Base-by-base conservation (phyloP, 2,888 invertebrate genomes). In the Heliconius hortense region DNA sequence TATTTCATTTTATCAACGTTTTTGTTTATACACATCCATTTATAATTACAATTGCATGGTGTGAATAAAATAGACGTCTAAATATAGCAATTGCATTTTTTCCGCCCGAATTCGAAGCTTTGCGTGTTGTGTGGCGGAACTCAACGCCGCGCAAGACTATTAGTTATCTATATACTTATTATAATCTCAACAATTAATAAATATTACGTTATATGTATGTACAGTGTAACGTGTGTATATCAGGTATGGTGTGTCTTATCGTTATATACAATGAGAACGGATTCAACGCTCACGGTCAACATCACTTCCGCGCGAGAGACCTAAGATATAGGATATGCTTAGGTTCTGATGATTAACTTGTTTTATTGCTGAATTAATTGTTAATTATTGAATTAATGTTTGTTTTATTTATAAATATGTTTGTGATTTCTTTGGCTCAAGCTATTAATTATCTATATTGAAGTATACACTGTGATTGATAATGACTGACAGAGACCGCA, bases 261-360 rank as follows among this genome's bases (percentile, higher is more conserved):
- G 59, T 59, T n/a, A 18, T 69, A 4, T 15, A 75, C 78, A 80
- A 75, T 81, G 82, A 76, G 62, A 63, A 80, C 77, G 39, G 66
- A 68, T 35, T 28, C 72, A 75, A 56, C 74, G 78, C 77, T 79
- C 81, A 84, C 80, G 81, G 83, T 35, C 84, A 77, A 72, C 78
- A 79, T 81, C 67, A 75, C 75, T 80, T 81, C 82, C 84, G 84
- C 80, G 76, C 80, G 80, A 79, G 75, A 75, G 70, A 76, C 69
- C 67, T 53, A 66, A 62, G 59, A 69, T 53, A 68, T n/a, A 56
- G 72, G 72, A 64, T 53, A 75, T 71, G 43, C 75, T 15, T 72
- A 48, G 18, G 48, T 66, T 56, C 39, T 59, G 35, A 53, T 21
- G 21, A 73, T 67, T 24, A 31, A 48, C n/a, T 71, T 71, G 43